Evolutionary conservation across 1,140 invertebrate genomes (phyloP).

Genomic region (Psix sp.): DNA sequence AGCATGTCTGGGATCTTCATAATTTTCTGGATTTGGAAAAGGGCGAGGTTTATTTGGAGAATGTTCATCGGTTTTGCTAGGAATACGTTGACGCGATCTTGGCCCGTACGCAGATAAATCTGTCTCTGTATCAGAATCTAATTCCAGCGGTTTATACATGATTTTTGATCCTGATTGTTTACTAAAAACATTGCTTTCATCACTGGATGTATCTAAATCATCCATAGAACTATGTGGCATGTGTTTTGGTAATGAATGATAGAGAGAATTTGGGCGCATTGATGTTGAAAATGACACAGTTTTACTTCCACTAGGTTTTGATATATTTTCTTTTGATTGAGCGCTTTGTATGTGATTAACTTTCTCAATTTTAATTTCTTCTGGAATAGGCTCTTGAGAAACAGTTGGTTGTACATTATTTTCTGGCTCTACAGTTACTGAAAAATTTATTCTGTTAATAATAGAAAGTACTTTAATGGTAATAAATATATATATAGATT

Average conservation of each 20-base stretch:
- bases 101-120: conserved; percentile 60
- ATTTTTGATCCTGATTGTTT: conserved; percentile 57
- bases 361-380: conserved; percentile 29
- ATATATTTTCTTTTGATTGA: conserved; percentile 62
- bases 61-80: conserved; percentile 53
- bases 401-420: background rate
- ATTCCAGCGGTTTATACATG: conserved; percentile 66
- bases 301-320: conserved; percentile 63
- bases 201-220: conserved; percentile 67
- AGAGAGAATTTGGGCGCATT: conserved; percentile 30
- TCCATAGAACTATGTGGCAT: conserved; percentile 60
- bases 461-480: background rate
- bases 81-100: conserved; percentile 60
- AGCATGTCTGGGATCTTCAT: conserved; percentile 59
- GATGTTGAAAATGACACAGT: conserved; percentile 12
- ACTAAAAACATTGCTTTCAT: conserved; percentile 45
- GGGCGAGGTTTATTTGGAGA: background rate
- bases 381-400: conserved; percentile 4
- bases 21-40: conserved; percentile 68
- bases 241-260: conserved; percentile 30
- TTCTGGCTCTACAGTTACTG: conserved; percentile 3
- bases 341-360: background rate
- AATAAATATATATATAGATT: too few relatives aligned
- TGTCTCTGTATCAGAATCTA: conserved; percentile 71
- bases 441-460: background rate